Base-by-base conservation (phyloP, 2,888 invertebrate genomes). In the Sisyra nigra region DNA sequence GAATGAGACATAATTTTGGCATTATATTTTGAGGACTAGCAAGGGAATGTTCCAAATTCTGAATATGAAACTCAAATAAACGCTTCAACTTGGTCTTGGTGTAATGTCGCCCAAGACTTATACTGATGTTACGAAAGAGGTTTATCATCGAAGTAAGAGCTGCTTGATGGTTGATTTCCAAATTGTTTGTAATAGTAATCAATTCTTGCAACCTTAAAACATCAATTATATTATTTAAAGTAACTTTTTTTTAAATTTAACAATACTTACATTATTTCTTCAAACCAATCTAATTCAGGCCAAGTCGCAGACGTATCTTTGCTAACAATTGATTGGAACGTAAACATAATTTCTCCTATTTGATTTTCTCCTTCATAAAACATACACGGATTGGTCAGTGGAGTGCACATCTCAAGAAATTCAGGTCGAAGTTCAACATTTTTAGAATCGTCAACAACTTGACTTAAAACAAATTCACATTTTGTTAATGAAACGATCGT, bases 251-350 rank as follows among this genome's bases (percentile, higher is more conserved):
- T 18, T 44, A 49, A 47, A 47, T 38, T 29, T 29, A 24, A 29
- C 1, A 41, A 47, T 54, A 69, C 74, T 71, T 59, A 80, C 80
- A 73, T 63, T 56, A 69, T 68, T 54, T 68, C 63, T 11, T 71
- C 63, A 53, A 78, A 66, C 80, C 84, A 86, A 45, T 74, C 72
- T 47, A 82, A 63, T 56, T 80, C 77, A 9, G 69, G 58, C 85
- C 86, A 87, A 50, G 73, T 71, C 47, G 73, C 71, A 49, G 73
- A 68, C 5, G 69, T 67, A 47, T 76, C 69, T 52, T 73, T 67
- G 49, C 64, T 65, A 44, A 74, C 57, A 50, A 70, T 65, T 52
- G 66, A 66, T 59, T 76, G 75, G 65, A 80, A 80, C 40, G 74
- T 68, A 41, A 68, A 67, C 36, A 74, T 57, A 42, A 80, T 60